Evolutionary conservation across 2,888 invertebrate genomes (phyloP).

Genomic region (Lomographa bimaculata): DNA sequence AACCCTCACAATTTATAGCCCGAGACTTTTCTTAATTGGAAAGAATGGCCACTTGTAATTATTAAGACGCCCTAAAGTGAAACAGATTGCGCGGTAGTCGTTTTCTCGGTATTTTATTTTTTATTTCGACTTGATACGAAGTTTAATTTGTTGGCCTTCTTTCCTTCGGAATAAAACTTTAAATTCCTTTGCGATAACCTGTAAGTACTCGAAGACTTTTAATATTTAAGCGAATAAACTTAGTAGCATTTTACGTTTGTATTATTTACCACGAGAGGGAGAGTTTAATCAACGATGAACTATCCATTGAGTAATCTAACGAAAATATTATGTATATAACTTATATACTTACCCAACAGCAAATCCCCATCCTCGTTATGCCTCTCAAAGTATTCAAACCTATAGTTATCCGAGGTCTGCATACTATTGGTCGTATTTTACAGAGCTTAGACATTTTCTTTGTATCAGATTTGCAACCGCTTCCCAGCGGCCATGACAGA

Average conservation of each 20-base stretch:
- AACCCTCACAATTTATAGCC: conserved; percentile 80
- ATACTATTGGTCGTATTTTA: conserved; percentile 19
- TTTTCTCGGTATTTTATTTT: conserved; percentile 59
- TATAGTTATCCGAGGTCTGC: background rate
- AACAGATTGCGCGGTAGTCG: conserved; percentile 79
- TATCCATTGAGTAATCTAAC: too few species aligned
- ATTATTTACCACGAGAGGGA: too few species aligned
- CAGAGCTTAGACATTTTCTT: conserved; percentile 20
- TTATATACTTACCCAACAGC: too few species aligned
- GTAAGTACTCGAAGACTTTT: conserved; percentile 8
- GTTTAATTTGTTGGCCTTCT: conserved; percentile 45
- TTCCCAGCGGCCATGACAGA: conserved; percentile 30
- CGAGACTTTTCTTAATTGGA: conserved; percentile 83
- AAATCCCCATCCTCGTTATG: too few species aligned
- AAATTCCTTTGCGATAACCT: conserved; percentile 27
- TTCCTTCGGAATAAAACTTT: conserved; percentile 45
- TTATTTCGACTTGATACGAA: conserved; percentile 54
- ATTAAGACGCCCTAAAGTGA: conserved; percentile 83
- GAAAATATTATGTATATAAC: too few species aligned
- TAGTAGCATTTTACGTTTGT: background rate
- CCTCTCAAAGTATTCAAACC: too few species aligned
- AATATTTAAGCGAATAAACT: conserved; percentile 8
- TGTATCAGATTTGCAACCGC: conserved; percentile 30
- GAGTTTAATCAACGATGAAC: too few species aligned
- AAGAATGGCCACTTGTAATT: conserved; percentile 84